These are phyloP conservation scores for Acrocephalus kingi DNA, from an alignment of 2,113 vertebrate genomes.

Conservation along the genomic window DNA sequence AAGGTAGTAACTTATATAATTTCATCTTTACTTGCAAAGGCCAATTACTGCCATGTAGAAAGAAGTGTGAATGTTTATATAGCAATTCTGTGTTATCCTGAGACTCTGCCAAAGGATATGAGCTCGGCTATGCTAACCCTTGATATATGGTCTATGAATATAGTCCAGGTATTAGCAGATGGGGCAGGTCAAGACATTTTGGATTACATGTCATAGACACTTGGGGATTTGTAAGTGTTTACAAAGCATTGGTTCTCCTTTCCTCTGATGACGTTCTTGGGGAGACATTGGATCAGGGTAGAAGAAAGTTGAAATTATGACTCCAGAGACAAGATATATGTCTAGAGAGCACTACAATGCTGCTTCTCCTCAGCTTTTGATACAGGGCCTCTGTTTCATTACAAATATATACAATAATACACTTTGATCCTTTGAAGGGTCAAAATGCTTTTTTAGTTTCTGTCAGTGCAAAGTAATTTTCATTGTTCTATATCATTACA, in stretches of 20 bases:
- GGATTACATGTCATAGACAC: not conserved
- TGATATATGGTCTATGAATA: not conserved
- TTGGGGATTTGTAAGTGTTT: not conserved
- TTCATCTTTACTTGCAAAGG: not conserved
- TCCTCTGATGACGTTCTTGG: accelerated
- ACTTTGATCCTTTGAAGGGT: not conserved
- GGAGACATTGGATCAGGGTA: not conserved
- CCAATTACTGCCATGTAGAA: not conserved
- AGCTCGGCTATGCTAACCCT: not conserved
- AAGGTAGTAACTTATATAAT: not conserved
- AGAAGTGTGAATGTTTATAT: not conserved
- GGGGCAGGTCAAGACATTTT: not conserved
- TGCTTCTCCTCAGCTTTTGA: not conserved
- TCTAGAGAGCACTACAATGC: not conserved
- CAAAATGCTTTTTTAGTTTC: not conserved
- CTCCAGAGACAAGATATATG: not conserved
- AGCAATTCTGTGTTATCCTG: not conserved
- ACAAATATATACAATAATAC: not conserved
- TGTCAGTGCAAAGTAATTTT: not conserved
- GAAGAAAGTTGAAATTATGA: not conserved
- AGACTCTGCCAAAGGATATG: not conserved
- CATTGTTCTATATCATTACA: accelerated
- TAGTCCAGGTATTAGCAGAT: not conserved
- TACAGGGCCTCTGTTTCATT: not conserved
- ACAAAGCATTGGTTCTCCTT: not conserved